Evolutionary conservation across 2,113 vertebrate genomes (phyloP), one percentile per base, ranked within the genome.

Genomic region (Lepus timidus): DNA sequence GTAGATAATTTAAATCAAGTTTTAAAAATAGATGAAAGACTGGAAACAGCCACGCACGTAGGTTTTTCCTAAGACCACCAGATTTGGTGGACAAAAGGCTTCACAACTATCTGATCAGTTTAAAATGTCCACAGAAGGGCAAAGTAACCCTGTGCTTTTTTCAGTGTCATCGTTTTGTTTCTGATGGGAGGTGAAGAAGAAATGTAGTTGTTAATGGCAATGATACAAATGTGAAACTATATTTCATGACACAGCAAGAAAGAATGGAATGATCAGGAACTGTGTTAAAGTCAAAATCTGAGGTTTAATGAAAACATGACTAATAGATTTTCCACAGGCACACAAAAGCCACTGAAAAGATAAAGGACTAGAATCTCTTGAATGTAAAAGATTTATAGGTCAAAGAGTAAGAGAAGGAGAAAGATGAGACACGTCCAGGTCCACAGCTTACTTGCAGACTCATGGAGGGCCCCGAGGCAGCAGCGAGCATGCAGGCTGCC

Each of bases 1-100:
- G 44, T 44, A 44, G 44, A 44, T 44, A 44, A 44, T 92, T 85
- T 81, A 90, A 92, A 74, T 75, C 49, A 52, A 73, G 29, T 31
- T 73, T 94, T 74, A 73, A 80, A 88, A 94, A 91, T 29, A 49
- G 19, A 55, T 51, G 25, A 61, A 90, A 86, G 84, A 61, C 52
- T 51, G 2, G 31, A 70, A 83, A 70, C 8, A 84, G 71, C 12
- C 3, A 20, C 6, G 36, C 17, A 85, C 58, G 33, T 3, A 14
- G 0, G 3, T 39, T 73, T 76, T 31, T 14, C 39, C 67, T 3
- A 80, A 52, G 39, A 73, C 44, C 6, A 3, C 22, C 64, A 64
- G 58, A 70, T 68, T 64, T 39, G 44, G n/a, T n/a, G 9, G 16
- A 65, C 58, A 70, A 31, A 81, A 74, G 2, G 9, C 25, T 49